Base-by-base conservation (phyloP, 1,140 invertebrate species). In the Bilobella aurantiaca region DNA sequence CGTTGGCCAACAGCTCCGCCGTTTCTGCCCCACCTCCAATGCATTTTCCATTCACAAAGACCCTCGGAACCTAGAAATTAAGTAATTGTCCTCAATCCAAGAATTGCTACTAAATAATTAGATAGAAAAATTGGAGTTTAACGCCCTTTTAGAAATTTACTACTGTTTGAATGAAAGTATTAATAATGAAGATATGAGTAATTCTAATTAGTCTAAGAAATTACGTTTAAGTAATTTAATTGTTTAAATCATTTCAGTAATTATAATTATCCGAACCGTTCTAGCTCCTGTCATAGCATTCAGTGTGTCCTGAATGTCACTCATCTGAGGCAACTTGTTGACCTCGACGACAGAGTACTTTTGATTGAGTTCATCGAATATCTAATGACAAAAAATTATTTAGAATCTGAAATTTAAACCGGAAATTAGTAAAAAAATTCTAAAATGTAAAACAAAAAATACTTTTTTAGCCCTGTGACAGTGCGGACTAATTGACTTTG, bases 1-100 rank as follows among this genome's bases (percentile, higher is more conserved):
- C 91, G 62, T 78, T 81, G 42, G 87, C 82, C 66, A 84, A 83
- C 56, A 92, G 74, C 32, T 81, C 80, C 73, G 87, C 86, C 0
- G 92, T 87, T 76, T 96, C 93, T 32, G 84, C 85, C 3, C 93
- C 92, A 62, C 93, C 93, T n/a, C 93, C 93, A 66, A 96, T 81
- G 75, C 86, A 96, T 74, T 88, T 85, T 29, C 90, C 90, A 74
- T 92, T 86, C 5, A 96, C 84, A 76, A 96, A 96, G 0, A 96
- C 91, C 73, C 93, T 82, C 0, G 93, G 93, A 16, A 96, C 89
- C 86, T 86, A 73, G 14, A 8, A 62, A 42, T 42, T 42, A 8
- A 42, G n/a, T n/a, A n/a, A n/a, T n/a, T n/a, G n/a, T n/a, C n/a
- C n/a, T n/a, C n/a, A n/a, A n/a, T n/a, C n/a, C n/a, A n/a, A n/a